These are phyloP conservation scores for Typhlichthys subterraneus DNA, from an alignment of 2,797 vertebrate genomes.

Conservation along the genomic window DNA sequence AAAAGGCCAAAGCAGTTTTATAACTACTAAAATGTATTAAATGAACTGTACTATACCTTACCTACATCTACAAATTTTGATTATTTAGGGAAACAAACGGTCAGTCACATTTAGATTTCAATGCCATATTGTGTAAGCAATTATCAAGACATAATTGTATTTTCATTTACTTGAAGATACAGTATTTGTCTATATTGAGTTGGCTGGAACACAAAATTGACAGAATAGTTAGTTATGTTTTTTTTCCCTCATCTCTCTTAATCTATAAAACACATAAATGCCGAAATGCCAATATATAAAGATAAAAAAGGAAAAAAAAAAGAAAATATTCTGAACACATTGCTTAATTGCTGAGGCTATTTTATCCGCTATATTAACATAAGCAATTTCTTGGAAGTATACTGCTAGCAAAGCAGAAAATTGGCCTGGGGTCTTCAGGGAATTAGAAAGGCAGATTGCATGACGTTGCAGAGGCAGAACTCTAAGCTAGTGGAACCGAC, in stretches of 20 bases:
- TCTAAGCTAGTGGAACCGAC: slow-evolving; percentile 88
- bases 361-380: slow-evolving; percentile 85
- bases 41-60: too few relatives aligned
- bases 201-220: too few relatives aligned
- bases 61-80: too few relatives aligned
- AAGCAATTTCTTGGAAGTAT: slow-evolving; percentile 83
- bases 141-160: too few relatives aligned
- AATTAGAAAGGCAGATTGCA: slow-evolving; percentile 85
- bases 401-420: slow-evolving; percentile 90
- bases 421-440: slow-evolving; percentile 86
- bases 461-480: slow-evolving; percentile 79
- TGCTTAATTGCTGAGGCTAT: slow-evolving; percentile 89
- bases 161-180: too few relatives aligned
- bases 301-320: slow-evolving; percentile 47
- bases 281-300: slow-evolving; percentile 69
- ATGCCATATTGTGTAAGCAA: too few relatives aligned
- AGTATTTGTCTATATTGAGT: too few relatives aligned
- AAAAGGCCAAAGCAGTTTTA: too few relatives aligned
- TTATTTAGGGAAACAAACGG: too few relatives aligned
- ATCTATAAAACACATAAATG: slow-evolving; percentile 67
- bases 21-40: too few relatives aligned
- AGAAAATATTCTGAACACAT: slow-evolving; percentile 85
- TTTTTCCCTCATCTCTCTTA: slow-evolving; percentile 23
- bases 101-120: too few relatives aligned
- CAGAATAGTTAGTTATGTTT: too few relatives aligned